These are phyloP conservation scores for Chrysochloris asiatica DNA, from an alignment of 2,113 vertebrate genomes.

Conservation along the genomic window DNA sequence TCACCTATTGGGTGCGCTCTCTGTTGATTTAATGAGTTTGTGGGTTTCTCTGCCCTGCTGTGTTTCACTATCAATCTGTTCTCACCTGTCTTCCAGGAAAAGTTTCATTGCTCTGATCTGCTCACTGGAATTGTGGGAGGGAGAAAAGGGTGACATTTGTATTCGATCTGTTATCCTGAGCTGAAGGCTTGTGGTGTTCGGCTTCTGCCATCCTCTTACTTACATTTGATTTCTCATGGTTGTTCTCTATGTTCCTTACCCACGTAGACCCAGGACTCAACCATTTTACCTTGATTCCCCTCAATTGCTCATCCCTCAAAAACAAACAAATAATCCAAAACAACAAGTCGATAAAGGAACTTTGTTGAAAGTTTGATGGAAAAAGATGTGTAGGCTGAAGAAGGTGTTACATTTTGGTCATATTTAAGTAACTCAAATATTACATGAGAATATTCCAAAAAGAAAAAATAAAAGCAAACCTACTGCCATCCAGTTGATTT, in stretches of 20 bases:
- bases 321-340: background rate
- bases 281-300: background rate
- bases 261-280: background rate
- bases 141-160: background rate
- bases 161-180: background rate
- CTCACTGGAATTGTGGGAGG: background rate
- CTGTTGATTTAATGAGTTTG: background rate
- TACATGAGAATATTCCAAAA: background rate
- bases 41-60: background rate
- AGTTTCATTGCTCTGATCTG: background rate
- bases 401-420: background rate
- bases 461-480: too few species aligned
- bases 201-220: background rate
- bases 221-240: background rate
- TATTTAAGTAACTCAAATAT: background rate
- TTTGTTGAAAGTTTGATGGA: background rate
- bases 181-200: background rate
- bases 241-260: background rate
- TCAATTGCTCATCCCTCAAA: background rate
- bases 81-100: background rate
- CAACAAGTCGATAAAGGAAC: background rate
- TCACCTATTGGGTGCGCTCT: background rate
- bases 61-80: background rate
- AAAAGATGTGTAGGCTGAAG: background rate
- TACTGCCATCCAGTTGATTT: too few species aligned